Evolutionary conservation across 1,140 invertebrate species (phyloP), one percentile per base, ranked within the genome.

Genomic region (Pseudachorutes palmiensis): DNA sequence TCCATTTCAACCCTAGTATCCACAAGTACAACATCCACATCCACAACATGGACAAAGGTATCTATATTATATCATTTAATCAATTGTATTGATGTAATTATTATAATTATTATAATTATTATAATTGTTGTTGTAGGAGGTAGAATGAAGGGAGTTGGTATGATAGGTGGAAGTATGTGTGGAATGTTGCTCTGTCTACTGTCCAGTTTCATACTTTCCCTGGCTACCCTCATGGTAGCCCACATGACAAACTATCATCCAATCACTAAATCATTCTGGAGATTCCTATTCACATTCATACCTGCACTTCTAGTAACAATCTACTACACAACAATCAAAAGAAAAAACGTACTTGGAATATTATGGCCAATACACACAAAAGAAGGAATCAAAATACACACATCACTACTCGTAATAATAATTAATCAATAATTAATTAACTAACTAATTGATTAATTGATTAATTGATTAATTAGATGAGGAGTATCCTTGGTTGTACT

Each of bases 181-280:
- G 71, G 71, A 2, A 72, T 72, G 71, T 16, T 58, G 2, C 68
- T 72, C 12, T 72, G 71, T 30, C 60, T 72, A 9, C 66, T 72
- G 28, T 70, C 68, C 36, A 70, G 68, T 58, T 16, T 70, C 1
- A 31, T 68, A 0, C 61, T 72, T 0, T 72, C 71, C 1, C 45
- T 72, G n/a, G 71, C 68, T 2, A 72, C 71, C 0, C 36, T 70
- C 51, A 70, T 72, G 68, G 71, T 72, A 19, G 65, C 66, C 2
- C 5, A 49, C 51, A 72, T 72, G 71, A 62, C 58, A 41, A 62
- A 72, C 0, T 72, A 66, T 63, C 68, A 72, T 64, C 71, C 71
- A 16, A 70, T 72, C 9, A 72, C 71, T 36, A 72, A 72, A 64
- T 72, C 71, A 12, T 72, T 72, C 29, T 72, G 71, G 71, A 64